Conservation (phyloP, 2,888 invertebrate genomes). For the Xanthorhoe spadicearia region DNA sequence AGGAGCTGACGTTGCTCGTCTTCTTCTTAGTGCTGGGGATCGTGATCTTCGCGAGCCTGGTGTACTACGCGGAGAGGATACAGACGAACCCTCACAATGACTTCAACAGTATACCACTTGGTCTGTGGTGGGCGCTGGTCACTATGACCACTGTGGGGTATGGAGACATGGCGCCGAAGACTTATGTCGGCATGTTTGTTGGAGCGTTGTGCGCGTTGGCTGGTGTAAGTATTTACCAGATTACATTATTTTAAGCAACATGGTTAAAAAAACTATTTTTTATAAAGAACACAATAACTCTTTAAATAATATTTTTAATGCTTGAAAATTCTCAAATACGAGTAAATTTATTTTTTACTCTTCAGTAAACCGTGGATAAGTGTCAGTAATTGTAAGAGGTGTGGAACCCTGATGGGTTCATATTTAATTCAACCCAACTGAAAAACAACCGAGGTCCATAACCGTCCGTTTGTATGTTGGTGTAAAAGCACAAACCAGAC, state of each 20-base stretch:
- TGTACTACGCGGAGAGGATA: conserved; percentile 98
- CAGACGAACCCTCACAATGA: conserved; percentile 98
- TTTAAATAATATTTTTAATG: no score
- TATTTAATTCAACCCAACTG: no score
- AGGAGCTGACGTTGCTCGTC: conserved; percentile 97
- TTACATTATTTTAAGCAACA: neutral
- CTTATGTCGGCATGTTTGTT: conserved; percentile 99
- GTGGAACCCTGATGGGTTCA: no score
- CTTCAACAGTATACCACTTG: conserved; percentile 98
- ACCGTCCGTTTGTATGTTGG: neutral
- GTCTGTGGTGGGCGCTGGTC: conserved; percentile 99
- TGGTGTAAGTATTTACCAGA: conserved; percentile 88
- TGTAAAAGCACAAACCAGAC: neutral
- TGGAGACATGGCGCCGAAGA: conserved; percentile 99
- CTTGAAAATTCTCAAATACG: no score
- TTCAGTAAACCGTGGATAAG: no score
- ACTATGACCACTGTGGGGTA: conserved; percentile 99
- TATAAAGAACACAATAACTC: no score
- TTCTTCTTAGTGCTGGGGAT: conserved; percentile 99
- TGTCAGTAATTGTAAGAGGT: no score
- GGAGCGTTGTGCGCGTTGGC: conserved; percentile 99
- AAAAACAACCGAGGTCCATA: neutral
- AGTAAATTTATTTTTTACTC: no score
- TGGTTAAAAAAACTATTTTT: neutral
- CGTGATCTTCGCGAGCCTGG: conserved; percentile 98